Evolutionary conservation across 2,113 vertebrate genomes (phyloP).

Genomic region (Anolis carolinensis): DNA sequence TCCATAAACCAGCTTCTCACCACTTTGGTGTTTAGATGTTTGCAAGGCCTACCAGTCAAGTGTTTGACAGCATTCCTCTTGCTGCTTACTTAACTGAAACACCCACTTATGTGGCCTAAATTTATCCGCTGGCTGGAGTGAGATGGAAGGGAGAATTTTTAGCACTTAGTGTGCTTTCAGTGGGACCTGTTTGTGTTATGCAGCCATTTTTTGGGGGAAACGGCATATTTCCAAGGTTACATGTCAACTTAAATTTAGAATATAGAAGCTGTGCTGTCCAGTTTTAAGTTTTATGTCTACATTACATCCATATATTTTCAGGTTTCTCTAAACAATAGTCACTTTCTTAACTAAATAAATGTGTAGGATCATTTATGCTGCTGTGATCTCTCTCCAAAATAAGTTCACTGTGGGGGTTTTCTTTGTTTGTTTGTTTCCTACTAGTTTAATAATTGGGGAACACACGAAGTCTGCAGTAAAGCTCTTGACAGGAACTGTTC

Average conservation of each 20-base stretch:
- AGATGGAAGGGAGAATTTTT: slow-evolving; percentile 30
- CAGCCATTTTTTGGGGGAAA: background rate
- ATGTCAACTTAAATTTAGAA: slow-evolving; percentile 20
- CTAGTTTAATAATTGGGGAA: background rate
- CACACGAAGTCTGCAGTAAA: background rate
- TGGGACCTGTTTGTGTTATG: slow-evolving; percentile 32
- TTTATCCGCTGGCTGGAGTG: slow-evolving; percentile 46
- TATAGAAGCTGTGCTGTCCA: accelerated
- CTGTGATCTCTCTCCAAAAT: background rate
- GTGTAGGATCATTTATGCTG: background rate
- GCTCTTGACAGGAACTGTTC: background rate
- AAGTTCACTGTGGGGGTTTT: background rate
- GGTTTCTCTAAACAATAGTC: background rate
- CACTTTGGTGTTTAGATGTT: slow-evolving; percentile 6
- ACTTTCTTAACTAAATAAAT: background rate
- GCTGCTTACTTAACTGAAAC: slow-evolving; percentile 11
- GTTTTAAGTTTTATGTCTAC: slow-evolving; percentile 37
- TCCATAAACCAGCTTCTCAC: background rate
- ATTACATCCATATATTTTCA: slow-evolving; percentile 33
- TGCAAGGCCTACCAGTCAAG: slow-evolving; percentile 25
- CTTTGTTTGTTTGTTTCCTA: background rate
- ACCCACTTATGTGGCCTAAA: slow-evolving; percentile 47
- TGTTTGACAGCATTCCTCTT: slow-evolving; percentile 38
- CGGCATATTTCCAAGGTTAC: slow-evolving; percentile 21
- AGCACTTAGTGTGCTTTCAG: slow-evolving; percentile 26